Evolutionary conservation across 2,888 invertebrate species (phyloP).

Genomic region (Drosophila parthenogenetica): DNA sequence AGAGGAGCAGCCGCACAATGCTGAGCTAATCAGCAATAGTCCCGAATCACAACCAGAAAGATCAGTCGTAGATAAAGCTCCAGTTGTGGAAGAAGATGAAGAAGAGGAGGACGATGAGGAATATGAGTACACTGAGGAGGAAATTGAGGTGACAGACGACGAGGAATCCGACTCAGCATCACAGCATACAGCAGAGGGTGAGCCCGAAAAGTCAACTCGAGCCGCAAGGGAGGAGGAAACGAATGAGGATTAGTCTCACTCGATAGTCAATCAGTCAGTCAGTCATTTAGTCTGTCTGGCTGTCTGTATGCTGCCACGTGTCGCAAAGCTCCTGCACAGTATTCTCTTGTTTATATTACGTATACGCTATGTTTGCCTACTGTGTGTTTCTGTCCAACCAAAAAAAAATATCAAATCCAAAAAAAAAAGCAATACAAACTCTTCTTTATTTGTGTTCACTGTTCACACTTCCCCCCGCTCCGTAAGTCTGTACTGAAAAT

Average conservation of each 20-base stretch:
- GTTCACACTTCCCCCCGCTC: slow-evolving; percentile 80
- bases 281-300: background rate
- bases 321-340: slow-evolving; percentile 48
- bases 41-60: slow-evolving; percentile 29
- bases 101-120: slow-evolving; percentile 30
- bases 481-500: slow-evolving; percentile 68
- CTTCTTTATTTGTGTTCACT: slow-evolving; percentile 83
- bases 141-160: slow-evolving; percentile 37
- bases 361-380: slow-evolving; percentile 65
- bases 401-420: background rate
- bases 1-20: slow-evolving; percentile 20
- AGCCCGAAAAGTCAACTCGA: background rate
- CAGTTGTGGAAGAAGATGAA: background rate
- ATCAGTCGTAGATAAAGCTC: slow-evolving; percentile 12
- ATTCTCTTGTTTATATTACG: slow-evolving; percentile 62
- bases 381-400: slow-evolving; percentile 50
- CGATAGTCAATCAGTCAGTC: slow-evolving; percentile 2
- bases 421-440: slow-evolving; percentile 22
- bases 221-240: slow-evolving; percentile 42
- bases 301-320: slow-evolving; percentile 35
- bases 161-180: slow-evolving; percentile 23
- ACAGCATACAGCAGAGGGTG: slow-evolving; percentile 25
- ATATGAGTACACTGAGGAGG: slow-evolving; percentile 51
- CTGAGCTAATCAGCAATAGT: slow-evolving; percentile 43
- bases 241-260: slow-evolving; percentile 28